Evolutionary conservation across 2,888 invertebrate genomes (phyloP).

Genomic region (Oscheius sp.): DNA sequence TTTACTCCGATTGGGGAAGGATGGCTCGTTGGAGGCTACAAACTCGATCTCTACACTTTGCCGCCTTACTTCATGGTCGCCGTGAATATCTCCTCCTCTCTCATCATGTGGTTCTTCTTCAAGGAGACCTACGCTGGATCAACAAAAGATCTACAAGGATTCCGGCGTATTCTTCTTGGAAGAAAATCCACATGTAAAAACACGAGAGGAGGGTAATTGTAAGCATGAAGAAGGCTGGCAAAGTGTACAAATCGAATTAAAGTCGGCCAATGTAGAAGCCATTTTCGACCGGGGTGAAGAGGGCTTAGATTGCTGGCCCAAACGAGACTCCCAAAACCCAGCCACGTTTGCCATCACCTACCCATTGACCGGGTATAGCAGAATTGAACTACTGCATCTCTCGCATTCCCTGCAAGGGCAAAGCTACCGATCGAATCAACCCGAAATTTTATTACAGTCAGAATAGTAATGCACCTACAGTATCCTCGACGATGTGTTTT

Average conservation of each 20-base stretch:
- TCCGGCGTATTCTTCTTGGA: conserved; percentile 54
- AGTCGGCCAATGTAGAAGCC: conserved; percentile 33
- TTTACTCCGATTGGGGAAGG: conserved; percentile 49
- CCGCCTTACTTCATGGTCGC: conserved; percentile 50
- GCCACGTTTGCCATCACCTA: no score
- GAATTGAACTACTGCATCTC: no score
- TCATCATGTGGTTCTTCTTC: conserved; percentile 46
- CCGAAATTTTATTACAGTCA: no score
- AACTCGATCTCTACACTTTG: conserved; percentile 46
- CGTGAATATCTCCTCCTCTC: conserved; percentile 34
- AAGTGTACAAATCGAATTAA: conserved; percentile 46
- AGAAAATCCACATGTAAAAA: conserved; percentile 41
- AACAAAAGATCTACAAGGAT: conserved; percentile 44
- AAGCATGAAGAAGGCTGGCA: conserved; percentile 49
- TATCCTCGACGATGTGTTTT: no score
- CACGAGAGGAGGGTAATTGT: conserved; percentile 37
- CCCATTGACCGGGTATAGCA: no score
- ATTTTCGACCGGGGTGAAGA: conserved; percentile 47
- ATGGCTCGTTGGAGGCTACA: conserved; percentile 16
- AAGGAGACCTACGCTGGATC: conserved; percentile 51
- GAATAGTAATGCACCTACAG: no score
- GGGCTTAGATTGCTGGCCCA: conserved; percentile 36
- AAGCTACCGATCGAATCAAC: no score
- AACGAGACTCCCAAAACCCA: conserved; percentile 46
- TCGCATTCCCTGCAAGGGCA: no score